phyloP scores from a whole-genome alignment of 2,113 vertebrate species.

The Tetrao urogallus region DNA sequence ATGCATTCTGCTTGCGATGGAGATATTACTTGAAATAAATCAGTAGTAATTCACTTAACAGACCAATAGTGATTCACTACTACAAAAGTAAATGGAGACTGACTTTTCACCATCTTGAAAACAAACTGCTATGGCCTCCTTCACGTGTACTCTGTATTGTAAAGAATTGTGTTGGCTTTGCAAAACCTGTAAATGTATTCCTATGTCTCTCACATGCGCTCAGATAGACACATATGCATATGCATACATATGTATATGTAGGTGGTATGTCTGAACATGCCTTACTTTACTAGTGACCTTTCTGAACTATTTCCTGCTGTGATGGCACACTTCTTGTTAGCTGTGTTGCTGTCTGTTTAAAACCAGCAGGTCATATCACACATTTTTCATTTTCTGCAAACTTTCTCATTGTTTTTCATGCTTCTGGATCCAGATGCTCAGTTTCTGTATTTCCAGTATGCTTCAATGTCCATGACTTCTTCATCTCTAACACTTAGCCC shows the following conservation, averaged over 20 bases:
- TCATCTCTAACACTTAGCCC: not conserved
- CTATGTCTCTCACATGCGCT: not conserved
- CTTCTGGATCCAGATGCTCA: too few relatives aligned
- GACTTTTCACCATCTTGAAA: not conserved
- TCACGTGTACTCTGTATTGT: too few relatives aligned
- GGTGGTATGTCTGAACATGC: not conserved
- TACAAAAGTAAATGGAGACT: not conserved
- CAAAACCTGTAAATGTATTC: not conserved
- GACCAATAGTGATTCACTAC: not conserved
- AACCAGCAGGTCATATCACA: not conserved
- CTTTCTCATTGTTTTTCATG: too few relatives aligned
- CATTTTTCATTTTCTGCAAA: too few relatives aligned
- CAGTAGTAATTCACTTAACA: not conserved
- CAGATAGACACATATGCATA: accelerated
- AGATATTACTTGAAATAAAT: not conserved
- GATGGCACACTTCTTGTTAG: accelerated
- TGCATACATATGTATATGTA: too few relatives aligned
- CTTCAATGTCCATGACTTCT: not conserved
- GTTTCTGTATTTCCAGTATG: not conserved
- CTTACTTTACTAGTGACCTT: not conserved
- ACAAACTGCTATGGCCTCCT: not conserved
- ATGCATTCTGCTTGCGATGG: not conserved
- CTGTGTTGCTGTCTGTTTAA: not conserved
- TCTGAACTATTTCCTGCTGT: not conserved
- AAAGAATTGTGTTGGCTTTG: not conserved